Conservation (phyloP, 2,888 invertebrate species). For the Himalopsyche anomala region DNA sequence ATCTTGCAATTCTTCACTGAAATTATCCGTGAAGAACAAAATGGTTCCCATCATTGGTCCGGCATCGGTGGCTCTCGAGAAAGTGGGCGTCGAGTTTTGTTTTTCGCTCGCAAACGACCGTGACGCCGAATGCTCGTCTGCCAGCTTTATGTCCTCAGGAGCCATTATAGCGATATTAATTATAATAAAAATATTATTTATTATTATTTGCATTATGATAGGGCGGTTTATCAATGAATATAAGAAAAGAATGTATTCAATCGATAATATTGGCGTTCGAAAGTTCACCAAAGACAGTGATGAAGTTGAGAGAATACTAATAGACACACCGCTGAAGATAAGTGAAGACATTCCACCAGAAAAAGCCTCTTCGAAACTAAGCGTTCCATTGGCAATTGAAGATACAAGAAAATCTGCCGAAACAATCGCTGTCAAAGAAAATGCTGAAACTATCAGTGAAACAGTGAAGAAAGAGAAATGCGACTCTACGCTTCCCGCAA, state of each 20-base stretch:
- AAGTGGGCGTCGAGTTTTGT: conserved; percentile 5
- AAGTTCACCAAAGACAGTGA: not conserved
- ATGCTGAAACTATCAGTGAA: no score
- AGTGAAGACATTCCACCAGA: no score
- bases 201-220: not conserved
- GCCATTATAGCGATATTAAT: not conserved
- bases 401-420: no score
- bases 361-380: no score
- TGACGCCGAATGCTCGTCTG: not conserved
- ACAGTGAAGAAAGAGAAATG: no score
- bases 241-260: not conserved
- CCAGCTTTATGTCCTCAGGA: not conserved
- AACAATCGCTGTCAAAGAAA: no score
- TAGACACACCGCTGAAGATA: no score
- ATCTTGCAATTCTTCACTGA: not conserved
- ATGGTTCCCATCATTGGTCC: not conserved
- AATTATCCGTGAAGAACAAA: not conserved
- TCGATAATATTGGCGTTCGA: not conserved
- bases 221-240: not conserved
- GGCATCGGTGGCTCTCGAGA: not conserved
- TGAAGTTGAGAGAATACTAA: no score
- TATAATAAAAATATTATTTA: not conserved
- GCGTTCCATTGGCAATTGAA: no score
- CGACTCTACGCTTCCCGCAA: no score
- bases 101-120: not conserved